phyloP scores from a whole-genome alignment of 2,797 vertebrate genomes.

The Thaleichthys pacificus region DNA sequence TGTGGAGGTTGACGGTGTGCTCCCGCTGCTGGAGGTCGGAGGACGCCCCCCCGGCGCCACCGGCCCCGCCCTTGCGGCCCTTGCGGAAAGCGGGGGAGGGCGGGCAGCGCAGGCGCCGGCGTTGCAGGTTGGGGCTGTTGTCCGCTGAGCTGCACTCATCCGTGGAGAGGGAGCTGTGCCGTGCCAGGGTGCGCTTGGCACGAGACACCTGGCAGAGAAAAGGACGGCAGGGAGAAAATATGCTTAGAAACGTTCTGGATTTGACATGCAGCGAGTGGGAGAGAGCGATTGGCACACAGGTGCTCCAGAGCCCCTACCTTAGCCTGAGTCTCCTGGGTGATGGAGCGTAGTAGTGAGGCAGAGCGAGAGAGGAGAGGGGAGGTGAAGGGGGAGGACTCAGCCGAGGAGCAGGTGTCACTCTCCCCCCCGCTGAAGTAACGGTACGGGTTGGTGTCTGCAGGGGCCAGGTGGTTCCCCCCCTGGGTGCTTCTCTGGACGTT shows the following conservation, averaged over 20 bases:
- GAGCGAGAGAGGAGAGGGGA: slow-evolving; percentile 93
- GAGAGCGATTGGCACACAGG: neutral
- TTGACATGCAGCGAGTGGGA: neutral
- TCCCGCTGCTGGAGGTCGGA: slow-evolving; percentile 63
- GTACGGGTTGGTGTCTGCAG: slow-evolving; percentile 83
- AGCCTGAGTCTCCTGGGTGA: slow-evolving; percentile 90
- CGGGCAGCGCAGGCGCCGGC: slow-evolving; percentile 76
- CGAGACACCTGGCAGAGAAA: slow-evolving; percentile 72
- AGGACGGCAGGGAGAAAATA: neutral
- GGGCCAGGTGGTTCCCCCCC: slow-evolving; percentile 73
- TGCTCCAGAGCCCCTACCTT: slow-evolving; percentile 71
- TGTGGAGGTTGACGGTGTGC: slow-evolving; percentile 83
- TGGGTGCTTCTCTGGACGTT: slow-evolving; percentile 76
- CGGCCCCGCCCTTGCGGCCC: slow-evolving; percentile 38
- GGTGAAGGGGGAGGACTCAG: slow-evolving; percentile 91
- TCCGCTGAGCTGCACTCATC: slow-evolving; percentile 93
- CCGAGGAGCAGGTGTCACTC: slow-evolving; percentile 95
- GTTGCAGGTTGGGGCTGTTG: slow-evolving; percentile 89
- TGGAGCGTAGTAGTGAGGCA: slow-evolving; percentile 89
- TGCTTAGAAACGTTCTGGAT: no score
- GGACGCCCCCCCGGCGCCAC: slow-evolving; percentile 34
- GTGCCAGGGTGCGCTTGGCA: slow-evolving; percentile 87
- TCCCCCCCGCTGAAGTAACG: slow-evolving; percentile 94
- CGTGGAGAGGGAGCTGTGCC: slow-evolving; percentile 91
- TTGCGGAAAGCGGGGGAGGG: slow-evolving; percentile 62